A percentile compares a stretch with the other conserved stretches of the same genome.
Evolutionary conservation across 2,888 invertebrate genomes (phyloP).

Genomic region (Steinernema carpocapsae): DNA sequence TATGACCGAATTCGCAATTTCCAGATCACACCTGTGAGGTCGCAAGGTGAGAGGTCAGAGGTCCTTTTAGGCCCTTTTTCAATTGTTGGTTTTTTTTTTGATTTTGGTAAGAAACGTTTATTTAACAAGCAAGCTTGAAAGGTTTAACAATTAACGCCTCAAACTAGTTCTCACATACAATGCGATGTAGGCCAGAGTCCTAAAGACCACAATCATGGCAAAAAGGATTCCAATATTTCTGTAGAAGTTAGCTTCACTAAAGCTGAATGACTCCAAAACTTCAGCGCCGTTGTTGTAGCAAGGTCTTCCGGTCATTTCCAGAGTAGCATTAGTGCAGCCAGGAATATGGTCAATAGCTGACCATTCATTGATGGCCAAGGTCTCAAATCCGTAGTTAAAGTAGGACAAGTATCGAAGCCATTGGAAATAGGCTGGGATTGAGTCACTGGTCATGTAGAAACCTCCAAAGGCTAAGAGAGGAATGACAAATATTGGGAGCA

Average conservation of each 20-base stretch:
- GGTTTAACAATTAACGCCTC: not conserved
- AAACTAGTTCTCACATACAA: conserved; percentile 45
- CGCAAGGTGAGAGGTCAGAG: no score
- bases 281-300: conserved; percentile 50
- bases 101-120: no score
- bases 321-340: conserved; percentile 25
- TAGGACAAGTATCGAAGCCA: conserved; percentile 70
- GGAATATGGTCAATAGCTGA: conserved; percentile 58
- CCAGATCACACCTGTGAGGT: no score
- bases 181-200: conserved; percentile 60
- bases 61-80: no score
- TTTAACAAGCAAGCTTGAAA: no score
- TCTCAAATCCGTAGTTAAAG: conserved; percentile 70
- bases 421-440: conserved; percentile 69
- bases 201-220: conserved; percentile 55
- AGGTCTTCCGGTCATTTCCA: not conserved
- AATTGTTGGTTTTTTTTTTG: no score
- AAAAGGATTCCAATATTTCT: conserved; percentile 50
- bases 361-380: conserved; percentile 70
- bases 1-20: no score
- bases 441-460: conserved; percentile 85
- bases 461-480: conserved; percentile 94
- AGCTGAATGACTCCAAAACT: conserved; percentile 56
- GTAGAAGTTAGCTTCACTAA: conserved; percentile 50
- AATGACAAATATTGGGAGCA: conserved; percentile 74